Base-by-base conservation (phyloP, 2,113 vertebrate genomes). In the Prunella fulvescens region DNA sequence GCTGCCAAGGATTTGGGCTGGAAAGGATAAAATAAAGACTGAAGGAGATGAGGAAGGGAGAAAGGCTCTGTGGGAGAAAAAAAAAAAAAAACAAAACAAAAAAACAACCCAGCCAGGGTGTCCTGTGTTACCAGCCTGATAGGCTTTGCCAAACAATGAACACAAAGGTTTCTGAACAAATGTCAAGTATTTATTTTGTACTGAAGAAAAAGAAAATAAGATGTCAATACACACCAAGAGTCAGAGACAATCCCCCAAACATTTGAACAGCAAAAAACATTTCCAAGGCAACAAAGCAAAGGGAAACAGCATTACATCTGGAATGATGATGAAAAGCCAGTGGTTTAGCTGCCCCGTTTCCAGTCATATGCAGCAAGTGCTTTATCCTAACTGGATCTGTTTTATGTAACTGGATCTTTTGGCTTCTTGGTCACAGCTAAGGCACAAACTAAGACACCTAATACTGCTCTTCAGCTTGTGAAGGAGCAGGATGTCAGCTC, bases 141-240 rank as follows among this genome's bases (percentile, higher is more conserved):
- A 5, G 45, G 15, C 37, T 3, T 1, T 1, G 6, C 58, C 54
- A 69, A 80, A 57, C 33, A 80, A 53, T 14, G 80, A 79, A 77
- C 48, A 45, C 40, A 3, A 19, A 56, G 15, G 33, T n/a, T 88
- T 83, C 65, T 40, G 39, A 86, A 78, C 31, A 62, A 81, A 62
- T 24, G 6, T 45, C 24, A 86, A 87, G 11, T 16, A 39, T 97
- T 95, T 96, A 90, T 95, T 96, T 95, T 61, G 65, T 70, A 48
- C 37, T 61, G 37, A 85, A 89, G 60, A 53, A 81, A 84, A 74
- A 81, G 16, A 40, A 69, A 25, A 9, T 7, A 58, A 69, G 42
- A 73, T 35, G 44, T 47, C 51, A 91, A 86, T 81, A 61, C 37
- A 51, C 20, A 56, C 11, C 44, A 86, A 76, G 77, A 76, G 5